Evolutionary conservation across 53 echinoderm and acorn worm species (phyloP).

Genomic region (Paracentrotus lividus): DNA sequence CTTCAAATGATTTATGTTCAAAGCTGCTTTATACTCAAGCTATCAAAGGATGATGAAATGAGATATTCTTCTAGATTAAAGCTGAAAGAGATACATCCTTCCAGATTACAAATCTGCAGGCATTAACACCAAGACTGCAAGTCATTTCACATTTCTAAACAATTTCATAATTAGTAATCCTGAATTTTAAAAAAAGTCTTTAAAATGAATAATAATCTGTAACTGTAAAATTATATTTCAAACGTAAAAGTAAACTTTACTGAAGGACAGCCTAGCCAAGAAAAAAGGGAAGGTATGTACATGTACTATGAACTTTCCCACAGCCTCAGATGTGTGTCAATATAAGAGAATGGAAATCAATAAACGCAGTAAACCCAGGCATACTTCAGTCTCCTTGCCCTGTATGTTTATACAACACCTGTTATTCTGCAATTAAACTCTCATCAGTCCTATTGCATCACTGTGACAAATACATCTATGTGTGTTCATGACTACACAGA

Average conservation of each 20-base stretch:
- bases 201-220: background rate
- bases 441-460: constrained; percentile 41
- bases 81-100: background rate
- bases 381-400: constrained; percentile 44
- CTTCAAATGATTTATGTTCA: background rate
- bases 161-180: background rate
- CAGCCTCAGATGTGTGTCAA: constrained; percentile 19
- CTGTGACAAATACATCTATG: background rate
- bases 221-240: background rate
- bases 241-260: background rate
- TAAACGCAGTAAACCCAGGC: constrained; percentile 54
- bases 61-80: background rate
- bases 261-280: background rate
- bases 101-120: background rate
- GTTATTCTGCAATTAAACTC: constrained; percentile 48
- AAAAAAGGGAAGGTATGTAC: background rate
- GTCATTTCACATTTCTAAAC: background rate
- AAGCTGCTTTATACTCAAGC: background rate
- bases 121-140: constrained; percentile 4
- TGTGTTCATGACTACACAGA: background rate
- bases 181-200: too few species aligned
- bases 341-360: constrained; percentile 17
- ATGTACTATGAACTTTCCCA: background rate
- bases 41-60: background rate
- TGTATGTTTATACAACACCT: constrained; percentile 55